phyloP scores from a whole-genome alignment of 2,797 vertebrate genomes.

The Cercopithecus mitis region DNA sequence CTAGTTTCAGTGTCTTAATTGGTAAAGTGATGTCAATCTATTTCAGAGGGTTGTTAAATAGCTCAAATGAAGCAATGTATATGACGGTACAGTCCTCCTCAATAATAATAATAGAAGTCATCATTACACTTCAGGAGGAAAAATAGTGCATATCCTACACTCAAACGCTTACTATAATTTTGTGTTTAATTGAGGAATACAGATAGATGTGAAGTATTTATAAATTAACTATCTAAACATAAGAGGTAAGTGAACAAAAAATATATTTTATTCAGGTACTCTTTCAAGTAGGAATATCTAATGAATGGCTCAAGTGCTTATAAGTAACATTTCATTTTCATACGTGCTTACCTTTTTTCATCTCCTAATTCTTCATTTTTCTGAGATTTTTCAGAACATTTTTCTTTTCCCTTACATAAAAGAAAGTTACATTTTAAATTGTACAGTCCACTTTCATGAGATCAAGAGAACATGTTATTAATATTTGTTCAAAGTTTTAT shows the following conservation, averaged over 20 bases:
- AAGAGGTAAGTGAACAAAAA: not conserved
- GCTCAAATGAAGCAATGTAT: not conserved
- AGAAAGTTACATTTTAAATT: slow-evolving; percentile 69
- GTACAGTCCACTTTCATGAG: slow-evolving; percentile 25
- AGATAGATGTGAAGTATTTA: not conserved
- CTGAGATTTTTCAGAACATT: slow-evolving; percentile 91
- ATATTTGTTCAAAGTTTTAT: not conserved
- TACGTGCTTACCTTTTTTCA: slow-evolving; percentile 90
- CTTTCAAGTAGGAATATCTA: slow-evolving; percentile 1
- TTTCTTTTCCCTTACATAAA: slow-evolving; percentile 91
- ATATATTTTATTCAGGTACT: not conserved
- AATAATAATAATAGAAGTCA: not conserved
- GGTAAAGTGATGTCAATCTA: not conserved
- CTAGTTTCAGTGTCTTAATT: not conserved
- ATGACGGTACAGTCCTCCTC: not conserved
- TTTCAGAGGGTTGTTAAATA: slow-evolving; percentile 13
- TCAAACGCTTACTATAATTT: slow-evolving; percentile 29
- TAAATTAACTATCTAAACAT: not conserved
- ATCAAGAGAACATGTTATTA: not conserved
- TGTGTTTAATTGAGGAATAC: slow-evolving; percentile 35
- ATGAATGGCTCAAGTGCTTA: not conserved
- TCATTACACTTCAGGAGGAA: not conserved
- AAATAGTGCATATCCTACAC: not conserved
- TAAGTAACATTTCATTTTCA: slow-evolving; percentile 12
- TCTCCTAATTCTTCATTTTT: slow-evolving; percentile 92